phyloP scores from a whole-genome alignment of 2,113 vertebrate genomes.

The Anoplopoma fimbria region DNA sequence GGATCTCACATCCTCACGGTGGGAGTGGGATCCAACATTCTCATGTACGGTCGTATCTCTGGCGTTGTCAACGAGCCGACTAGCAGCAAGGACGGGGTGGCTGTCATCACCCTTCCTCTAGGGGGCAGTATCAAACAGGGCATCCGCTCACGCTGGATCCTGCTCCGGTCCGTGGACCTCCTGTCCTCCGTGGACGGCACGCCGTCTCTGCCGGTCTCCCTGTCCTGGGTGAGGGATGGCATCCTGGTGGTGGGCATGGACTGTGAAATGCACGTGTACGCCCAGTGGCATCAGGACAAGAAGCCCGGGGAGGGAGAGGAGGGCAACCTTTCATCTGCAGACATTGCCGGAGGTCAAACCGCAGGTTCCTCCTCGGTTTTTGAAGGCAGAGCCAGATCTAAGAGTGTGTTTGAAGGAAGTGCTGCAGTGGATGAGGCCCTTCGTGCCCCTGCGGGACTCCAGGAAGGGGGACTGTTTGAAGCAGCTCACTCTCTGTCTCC shows the following conservation, averaged over 20 bases:
- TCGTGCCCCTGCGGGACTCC: conserved; percentile 90
- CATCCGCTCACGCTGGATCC: conserved; percentile 94
- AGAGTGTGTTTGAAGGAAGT: conserved; percentile 90
- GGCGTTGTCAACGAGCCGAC: conserved; percentile 94
- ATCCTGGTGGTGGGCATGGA: conserved; percentile 99
- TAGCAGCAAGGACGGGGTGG: conserved; percentile 93
- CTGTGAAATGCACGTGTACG: conserved; percentile 99
- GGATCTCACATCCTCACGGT: conserved; percentile 98
- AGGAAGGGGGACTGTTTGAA: conserved; percentile 97
- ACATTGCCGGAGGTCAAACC: conserved; percentile 76
- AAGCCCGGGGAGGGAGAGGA: conserved; percentile 86
- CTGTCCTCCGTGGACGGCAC: conserved; percentile 97
- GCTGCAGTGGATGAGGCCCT: conserved; percentile 90
- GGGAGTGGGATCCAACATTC: conserved; percentile 96
- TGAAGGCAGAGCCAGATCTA: conserved; percentile 85
- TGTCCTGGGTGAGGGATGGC: conserved; percentile 98
- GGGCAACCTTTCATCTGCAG: conserved; percentile 79
- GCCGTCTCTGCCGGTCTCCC: conserved; percentile 94
- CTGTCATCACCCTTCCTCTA: conserved; percentile 95
- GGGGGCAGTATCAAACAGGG: conserved; percentile 99
- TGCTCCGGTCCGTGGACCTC: conserved; percentile 92
- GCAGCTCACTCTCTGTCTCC: conserved; percentile 96
- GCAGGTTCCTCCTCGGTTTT: conserved; percentile 64
- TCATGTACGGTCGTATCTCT: conserved; percentile 97
- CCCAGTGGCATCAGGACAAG: conserved; percentile 94